Evolutionary conservation across 2,113 vertebrate species (phyloP).

Genomic region (Gasterosteus aculeatus): DNA sequence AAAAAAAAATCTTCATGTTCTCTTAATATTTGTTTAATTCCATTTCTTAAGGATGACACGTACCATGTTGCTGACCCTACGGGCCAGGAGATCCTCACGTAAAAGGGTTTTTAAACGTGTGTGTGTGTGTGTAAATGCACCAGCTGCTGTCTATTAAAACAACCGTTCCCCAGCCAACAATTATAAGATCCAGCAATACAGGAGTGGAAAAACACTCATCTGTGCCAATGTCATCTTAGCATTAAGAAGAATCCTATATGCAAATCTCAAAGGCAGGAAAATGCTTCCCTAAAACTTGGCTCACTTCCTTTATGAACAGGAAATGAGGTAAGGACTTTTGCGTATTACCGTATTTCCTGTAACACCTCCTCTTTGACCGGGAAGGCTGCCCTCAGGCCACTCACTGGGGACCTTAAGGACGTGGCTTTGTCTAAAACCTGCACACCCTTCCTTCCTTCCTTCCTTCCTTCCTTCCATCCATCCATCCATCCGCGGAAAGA

Average conservation of each 20-base stretch:
- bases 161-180: constrained; percentile 39
- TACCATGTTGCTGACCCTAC: constrained; percentile 17
- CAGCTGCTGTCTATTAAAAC: constrained; percentile 56
- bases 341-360: constrained; percentile 59
- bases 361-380: constrained; percentile 41
- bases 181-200: constrained; percentile 40
- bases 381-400: constrained; percentile 27
- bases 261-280: background rate
- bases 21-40: constrained; percentile 13
- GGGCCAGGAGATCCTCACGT: background rate
- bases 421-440: constrained; percentile 35
- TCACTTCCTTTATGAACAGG: constrained; percentile 41
- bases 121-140: constrained; percentile 23
- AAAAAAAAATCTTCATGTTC: background rate
- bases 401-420: constrained; percentile 37
- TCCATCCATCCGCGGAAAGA: constrained; percentile 8
- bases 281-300: background rate
- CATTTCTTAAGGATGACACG: constrained; percentile 15
- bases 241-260: constrained; percentile 11
- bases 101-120: constrained; percentile 13
- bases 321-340: constrained; percentile 59
- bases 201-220: constrained; percentile 47
- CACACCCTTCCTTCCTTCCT: constrained; percentile 26
- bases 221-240: constrained; percentile 38
- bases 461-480: constrained; percentile 26